phyloP scores from a whole-genome alignment of 2,888 invertebrate genomes.

The Endotricha flammealis region DNA sequence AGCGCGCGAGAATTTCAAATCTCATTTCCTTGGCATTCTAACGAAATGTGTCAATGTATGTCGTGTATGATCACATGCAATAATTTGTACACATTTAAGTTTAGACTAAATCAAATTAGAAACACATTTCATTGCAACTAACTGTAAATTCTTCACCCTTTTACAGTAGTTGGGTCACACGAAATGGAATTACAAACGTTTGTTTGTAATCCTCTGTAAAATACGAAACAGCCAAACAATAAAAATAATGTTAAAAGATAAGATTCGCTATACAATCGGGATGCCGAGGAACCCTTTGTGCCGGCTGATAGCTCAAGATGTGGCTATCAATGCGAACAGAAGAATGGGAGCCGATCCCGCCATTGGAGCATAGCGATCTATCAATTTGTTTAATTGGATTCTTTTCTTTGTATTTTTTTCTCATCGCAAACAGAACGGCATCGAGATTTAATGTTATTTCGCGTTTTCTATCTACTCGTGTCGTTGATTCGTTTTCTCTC shows the following conservation, averaged over 20 bases:
- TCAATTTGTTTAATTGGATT: slow-evolving; percentile 63
- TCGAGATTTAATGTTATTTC: slow-evolving; percentile 57
- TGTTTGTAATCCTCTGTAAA: too few species aligned
- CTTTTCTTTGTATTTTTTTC: slow-evolving; percentile 58
- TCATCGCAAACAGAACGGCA: slow-evolving; percentile 48
- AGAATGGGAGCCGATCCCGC: slow-evolving; percentile 35
- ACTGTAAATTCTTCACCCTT: too few species aligned
- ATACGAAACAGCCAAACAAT: slow-evolving; percentile 16
- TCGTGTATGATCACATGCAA: too few species aligned
- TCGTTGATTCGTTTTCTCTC: slow-evolving; percentile 26
- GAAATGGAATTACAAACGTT: too few species aligned
- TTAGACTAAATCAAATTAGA: too few species aligned
- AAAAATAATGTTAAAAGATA: slow-evolving; percentile 25
- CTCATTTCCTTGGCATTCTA: too few species aligned
- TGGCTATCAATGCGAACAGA: slow-evolving; percentile 53
- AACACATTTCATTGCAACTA: too few species aligned
- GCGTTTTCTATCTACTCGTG: slow-evolving; percentile 27
- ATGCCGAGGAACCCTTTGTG: slow-evolving; percentile 44
- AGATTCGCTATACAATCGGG: slow-evolving; percentile 41
- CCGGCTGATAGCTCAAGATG: slow-evolving; percentile 53
- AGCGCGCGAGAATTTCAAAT: too few species aligned
- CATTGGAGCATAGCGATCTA: slow-evolving; percentile 32
- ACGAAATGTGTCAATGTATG: too few species aligned
- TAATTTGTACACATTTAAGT: too few species aligned
- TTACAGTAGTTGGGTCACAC: too few species aligned